phyloP scores from a whole-genome alignment of 2,888 invertebrate species.

The Eupithecia abbreviata region DNA sequence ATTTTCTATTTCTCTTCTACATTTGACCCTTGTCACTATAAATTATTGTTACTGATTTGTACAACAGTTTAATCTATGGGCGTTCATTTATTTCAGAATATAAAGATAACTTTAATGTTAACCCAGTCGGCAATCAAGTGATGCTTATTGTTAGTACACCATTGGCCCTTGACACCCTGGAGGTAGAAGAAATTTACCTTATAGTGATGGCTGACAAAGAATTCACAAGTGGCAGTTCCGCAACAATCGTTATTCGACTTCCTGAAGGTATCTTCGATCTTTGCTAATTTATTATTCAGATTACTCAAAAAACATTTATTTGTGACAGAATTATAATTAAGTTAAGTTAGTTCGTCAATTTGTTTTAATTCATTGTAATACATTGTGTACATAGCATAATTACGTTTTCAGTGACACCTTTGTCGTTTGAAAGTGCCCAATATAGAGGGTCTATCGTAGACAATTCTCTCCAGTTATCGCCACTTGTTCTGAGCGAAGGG shows the following conservation, averaged over 20 bases:
- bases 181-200: slow-evolving; percentile 57
- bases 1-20: neutral
- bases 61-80: neutral
- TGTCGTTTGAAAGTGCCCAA: slow-evolving; percentile 58
- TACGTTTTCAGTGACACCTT: slow-evolving; percentile 54
- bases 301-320: neutral
- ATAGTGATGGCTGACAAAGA: slow-evolving; percentile 65
- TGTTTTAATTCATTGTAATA: neutral
- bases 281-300: neutral
- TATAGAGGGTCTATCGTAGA: slow-evolving; percentile 63
- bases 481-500: slow-evolving; percentile 59
- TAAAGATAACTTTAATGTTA: slow-evolving; percentile 53
- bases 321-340: neutral
- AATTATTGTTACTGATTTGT: neutral
- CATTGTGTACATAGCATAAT: slow-evolving; percentile 3
- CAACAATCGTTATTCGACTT: slow-evolving; percentile 66
- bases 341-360: no score
- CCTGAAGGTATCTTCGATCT: slow-evolving; percentile 63
- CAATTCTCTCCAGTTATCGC: slow-evolving; percentile 51
- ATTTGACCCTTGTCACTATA: slow-evolving; percentile 3
- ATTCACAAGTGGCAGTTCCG: slow-evolving; percentile 64
- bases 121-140: slow-evolving; percentile 50
- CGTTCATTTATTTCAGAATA: slow-evolving; percentile 54
- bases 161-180: slow-evolving; percentile 52
- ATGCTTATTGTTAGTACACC: slow-evolving; percentile 52